Evolutionary conservation across 2,797 vertebrate genomes (phyloP).

Genomic region (Danio jaintianensis): DNA sequence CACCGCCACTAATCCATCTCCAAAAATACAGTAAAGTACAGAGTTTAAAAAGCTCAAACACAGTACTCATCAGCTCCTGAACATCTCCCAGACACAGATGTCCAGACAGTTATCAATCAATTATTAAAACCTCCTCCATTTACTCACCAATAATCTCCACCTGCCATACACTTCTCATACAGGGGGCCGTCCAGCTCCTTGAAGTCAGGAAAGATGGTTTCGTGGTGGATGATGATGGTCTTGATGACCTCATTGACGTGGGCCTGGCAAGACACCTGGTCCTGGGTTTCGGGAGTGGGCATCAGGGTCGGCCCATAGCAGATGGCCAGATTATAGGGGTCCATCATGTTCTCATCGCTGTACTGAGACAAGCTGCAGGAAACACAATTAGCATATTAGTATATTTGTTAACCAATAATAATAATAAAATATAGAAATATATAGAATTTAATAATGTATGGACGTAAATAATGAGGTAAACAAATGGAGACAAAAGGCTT

Average conservation of each 20-base stretch:
- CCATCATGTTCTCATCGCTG: slow-evolving; percentile 99
- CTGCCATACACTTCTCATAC: slow-evolving; percentile 99
- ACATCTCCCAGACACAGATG: neutral
- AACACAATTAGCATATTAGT: neutral
- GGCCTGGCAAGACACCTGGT: slow-evolving; percentile 97
- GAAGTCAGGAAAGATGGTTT: slow-evolving; percentile 93
- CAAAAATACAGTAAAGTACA: neutral
- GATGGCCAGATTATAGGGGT: slow-evolving; percentile 97
- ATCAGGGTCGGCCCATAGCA: slow-evolving; percentile 98
- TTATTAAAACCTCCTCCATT: neutral
- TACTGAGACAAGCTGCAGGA: slow-evolving; percentile 91
- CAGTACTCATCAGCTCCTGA: neutral
- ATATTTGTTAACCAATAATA: no score
- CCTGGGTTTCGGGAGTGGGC: slow-evolving; percentile 96
- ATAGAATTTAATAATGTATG: no score
- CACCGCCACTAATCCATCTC: neutral
- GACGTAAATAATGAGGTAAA: no score
- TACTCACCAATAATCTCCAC: slow-evolving; percentile 96
- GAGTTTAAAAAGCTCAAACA: neutral
- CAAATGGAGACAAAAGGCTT: no score
- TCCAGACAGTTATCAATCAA: slow-evolving; percentile 3
- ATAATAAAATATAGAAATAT: no score
- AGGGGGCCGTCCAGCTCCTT: slow-evolving; percentile 96
- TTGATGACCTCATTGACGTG: slow-evolving; percentile 98
- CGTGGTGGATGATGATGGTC: slow-evolving; percentile 97